A percentile compares a stretch with the other conserved stretches of the same genome.
These are phyloP conservation scores for Phylloscopus trochiloides DNA, from an alignment of 2,113 vertebrate genomes.

Conservation along the genomic window DNA sequence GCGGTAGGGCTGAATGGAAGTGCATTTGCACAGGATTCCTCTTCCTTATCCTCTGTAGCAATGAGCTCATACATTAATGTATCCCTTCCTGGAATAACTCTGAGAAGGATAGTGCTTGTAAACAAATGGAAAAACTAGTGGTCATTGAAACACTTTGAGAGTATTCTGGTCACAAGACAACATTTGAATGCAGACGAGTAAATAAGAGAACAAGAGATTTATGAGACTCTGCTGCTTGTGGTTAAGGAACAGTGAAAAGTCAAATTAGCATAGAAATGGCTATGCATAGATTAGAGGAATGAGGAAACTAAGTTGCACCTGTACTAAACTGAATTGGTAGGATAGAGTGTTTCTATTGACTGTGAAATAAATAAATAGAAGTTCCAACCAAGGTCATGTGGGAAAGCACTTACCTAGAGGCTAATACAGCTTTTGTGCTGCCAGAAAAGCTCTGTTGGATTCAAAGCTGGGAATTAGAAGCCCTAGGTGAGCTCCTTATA, in stretches of 20 bases:
- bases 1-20: not conserved
- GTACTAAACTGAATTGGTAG: not conserved
- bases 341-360: not conserved
- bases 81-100: not conserved
- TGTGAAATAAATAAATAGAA: not conserved
- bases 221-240: not conserved
- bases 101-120: not conserved
- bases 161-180: not conserved
- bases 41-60: not conserved
- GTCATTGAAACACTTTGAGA: not conserved
- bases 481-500: not conserved
- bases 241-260: not conserved
- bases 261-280: not conserved
- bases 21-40: not conserved
- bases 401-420: not conserved
- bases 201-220: not conserved
- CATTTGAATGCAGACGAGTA: not conserved
- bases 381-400: not conserved
- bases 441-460: not conserved
- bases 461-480: not conserved
- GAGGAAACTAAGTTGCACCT: not conserved
- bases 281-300: not conserved
- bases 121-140: rapidly evolving
- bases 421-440: not conserved
- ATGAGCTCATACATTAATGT: not conserved